Evolutionary conservation across 2,888 invertebrate genomes (phyloP).

Genomic region (Diogma glabrata): DNA sequence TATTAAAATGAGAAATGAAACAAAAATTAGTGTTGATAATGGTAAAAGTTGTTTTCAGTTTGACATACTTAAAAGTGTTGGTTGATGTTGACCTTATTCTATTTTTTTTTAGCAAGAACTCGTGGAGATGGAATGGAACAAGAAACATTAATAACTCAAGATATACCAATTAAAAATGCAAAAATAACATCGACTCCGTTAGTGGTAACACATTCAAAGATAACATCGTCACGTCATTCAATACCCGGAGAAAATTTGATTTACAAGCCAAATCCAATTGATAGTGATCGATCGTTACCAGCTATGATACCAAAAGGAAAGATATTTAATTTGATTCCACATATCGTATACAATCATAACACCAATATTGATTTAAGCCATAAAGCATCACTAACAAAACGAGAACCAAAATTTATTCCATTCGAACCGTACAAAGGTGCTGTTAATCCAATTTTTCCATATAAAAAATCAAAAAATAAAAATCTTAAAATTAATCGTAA

Average conservation of each 20-base stretch:
- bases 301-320: conserved; percentile 43
- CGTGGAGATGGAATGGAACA: conserved; percentile 73
- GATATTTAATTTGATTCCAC: conserved; percentile 49
- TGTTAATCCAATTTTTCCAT: conserved; percentile 61
- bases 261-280: conserved; percentile 33
- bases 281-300: conserved; percentile 31
- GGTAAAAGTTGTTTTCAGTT: too few relatives aligned
- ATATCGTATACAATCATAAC: conserved; percentile 41
- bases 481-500: conserved; percentile 34
- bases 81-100: too few relatives aligned
- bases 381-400: conserved; percentile 24
- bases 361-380: too few relatives aligned
- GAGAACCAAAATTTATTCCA: conserved; percentile 73
- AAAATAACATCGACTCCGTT: conserved; percentile 21
- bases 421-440: conserved; percentile 83
- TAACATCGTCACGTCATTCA: conserved; percentile 23
- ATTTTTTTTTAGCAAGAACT: conserved; percentile 38
- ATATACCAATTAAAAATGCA: conserved; percentile 26
- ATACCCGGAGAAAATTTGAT: conserved; percentile 33
- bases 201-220: conserved; percentile 26
- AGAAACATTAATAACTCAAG: conserved; percentile 27
- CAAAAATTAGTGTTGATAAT: too few relatives aligned
- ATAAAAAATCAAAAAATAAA: conserved; percentile 26
- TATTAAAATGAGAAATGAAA: too few relatives aligned
- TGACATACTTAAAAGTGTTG: too few relatives aligned